Percentiles rank a stretch among this genome's conserved stretches.
These are phyloP conservation scores for Tenthredo distinguenda DNA, from an alignment of 2,888 invertebrate genomes.

Conservation along the genomic window DNA sequence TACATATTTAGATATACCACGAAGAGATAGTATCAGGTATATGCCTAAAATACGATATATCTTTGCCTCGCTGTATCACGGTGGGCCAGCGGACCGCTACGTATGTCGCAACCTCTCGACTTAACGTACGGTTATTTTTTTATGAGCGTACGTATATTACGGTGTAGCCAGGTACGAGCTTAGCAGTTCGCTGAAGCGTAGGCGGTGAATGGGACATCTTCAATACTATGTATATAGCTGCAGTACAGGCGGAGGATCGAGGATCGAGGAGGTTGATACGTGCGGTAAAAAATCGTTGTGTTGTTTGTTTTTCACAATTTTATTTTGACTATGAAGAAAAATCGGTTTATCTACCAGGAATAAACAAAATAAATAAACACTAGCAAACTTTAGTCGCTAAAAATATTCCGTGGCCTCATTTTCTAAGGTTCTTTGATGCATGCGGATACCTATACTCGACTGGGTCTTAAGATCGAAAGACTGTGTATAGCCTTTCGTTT, in stretches of 20 bases:
- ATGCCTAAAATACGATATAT: slow-evolving; percentile 15
- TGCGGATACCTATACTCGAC: neutral
- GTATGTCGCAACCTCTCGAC: slow-evolving; percentile 45
- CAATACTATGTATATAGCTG: neutral
- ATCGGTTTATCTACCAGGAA: neutral
- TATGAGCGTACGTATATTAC: slow-evolving; percentile 39
- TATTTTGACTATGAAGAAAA: neutral
- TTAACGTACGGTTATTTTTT: slow-evolving; percentile 49
- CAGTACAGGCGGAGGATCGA: neutral
- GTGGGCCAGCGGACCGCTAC: slow-evolving; percentile 49
- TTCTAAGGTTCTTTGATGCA: slow-evolving; percentile 2
- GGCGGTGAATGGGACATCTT: slow-evolving; percentile 36
- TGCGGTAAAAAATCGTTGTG: neutral
- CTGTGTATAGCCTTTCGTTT: neutral
- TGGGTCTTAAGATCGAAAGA: neutral
- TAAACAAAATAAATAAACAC: neutral
- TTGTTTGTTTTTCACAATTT: neutral
- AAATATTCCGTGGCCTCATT: neutral
- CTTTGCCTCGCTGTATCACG: slow-evolving; percentile 29
- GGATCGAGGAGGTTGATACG: neutral
- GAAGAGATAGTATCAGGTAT: neutral
- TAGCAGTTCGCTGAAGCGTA: slow-evolving; percentile 3
- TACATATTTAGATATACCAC: neutral
- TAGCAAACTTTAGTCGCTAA: neutral
- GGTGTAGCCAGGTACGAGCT: slow-evolving; percentile 24